Evolutionary conservation across 92 coral and sea anemone genomes (phyloP).

Genomic region (Porites rus): DNA sequence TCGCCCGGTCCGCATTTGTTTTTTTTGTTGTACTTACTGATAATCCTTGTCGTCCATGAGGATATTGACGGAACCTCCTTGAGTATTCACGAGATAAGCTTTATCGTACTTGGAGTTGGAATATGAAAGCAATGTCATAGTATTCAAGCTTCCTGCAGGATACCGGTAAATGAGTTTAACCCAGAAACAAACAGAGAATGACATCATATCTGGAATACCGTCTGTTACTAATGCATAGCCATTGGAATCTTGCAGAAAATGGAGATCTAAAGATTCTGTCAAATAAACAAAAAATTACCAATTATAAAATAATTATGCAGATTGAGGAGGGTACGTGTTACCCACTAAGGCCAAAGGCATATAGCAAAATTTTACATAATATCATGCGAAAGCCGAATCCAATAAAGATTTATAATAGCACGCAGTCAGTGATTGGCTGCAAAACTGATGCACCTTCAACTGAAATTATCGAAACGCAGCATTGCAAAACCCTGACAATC

Average conservation of each 20-base stretch:
- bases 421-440: too few relatives aligned
- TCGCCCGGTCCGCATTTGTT: not conserved
- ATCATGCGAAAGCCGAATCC: too few relatives aligned
- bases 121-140: constrained; percentile 36
- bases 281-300: not conserved
- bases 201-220: constrained; percentile 45
- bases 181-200: constrained; percentile 63
- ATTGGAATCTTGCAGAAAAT: constrained; percentile 4
- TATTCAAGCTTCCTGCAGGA: not conserved
- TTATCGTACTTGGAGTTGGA: constrained; percentile 9
- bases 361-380: too few relatives aligned
- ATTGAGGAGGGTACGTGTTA: not conserved
- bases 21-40: not conserved
- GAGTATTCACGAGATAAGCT: constrained; percentile 29
- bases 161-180: constrained; percentile 14
- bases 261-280: constrained; percentile 27
- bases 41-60: not conserved
- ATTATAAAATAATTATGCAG: not conserved
- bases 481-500: too few relatives aligned
- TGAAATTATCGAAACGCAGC: too few relatives aligned
- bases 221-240: constrained; percentile 1
- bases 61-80: not conserved
- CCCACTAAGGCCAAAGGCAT: too few relatives aligned
- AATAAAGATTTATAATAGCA: too few relatives aligned
- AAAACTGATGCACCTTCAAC: too few relatives aligned